phyloP scores from a whole-genome alignment of 2,888 invertebrate genomes.

The Norana najaformis region DNA sequence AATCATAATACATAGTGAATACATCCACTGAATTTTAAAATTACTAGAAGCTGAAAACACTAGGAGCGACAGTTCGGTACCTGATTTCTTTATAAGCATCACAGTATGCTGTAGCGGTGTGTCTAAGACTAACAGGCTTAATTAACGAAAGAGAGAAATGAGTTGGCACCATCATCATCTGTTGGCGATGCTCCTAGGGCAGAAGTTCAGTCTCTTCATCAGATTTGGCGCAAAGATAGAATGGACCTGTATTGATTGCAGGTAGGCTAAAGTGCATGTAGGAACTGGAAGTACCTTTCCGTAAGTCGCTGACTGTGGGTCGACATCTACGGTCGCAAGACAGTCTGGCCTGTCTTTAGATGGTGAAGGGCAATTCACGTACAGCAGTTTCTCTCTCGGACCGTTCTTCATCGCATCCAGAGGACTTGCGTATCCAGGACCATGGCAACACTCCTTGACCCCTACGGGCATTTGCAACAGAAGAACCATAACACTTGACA shows the following conservation, averaged over 20 bases:
- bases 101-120: too few relatives aligned
- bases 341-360: constrained; percentile 76
- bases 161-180: too few relatives aligned
- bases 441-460: background rate
- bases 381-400: constrained; percentile 81
- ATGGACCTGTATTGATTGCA: too few relatives aligned
- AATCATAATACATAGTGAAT: too few relatives aligned
- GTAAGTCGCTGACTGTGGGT: constrained; percentile 82
- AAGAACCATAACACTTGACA: background rate
- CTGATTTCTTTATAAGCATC: too few relatives aligned
- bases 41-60: too few relatives aligned
- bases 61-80: too few relatives aligned
- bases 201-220: background rate
- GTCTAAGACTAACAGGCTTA: too few relatives aligned
- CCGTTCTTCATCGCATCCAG: constrained; percentile 78
- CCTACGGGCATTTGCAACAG: background rate
- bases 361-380: constrained; percentile 73
- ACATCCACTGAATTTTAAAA: too few relatives aligned
- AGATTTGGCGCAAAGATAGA: too few relatives aligned
- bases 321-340: constrained; percentile 88
- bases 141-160: too few relatives aligned
- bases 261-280: background rate
- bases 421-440: constrained; percentile 64
- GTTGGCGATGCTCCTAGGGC: too few relatives aligned
- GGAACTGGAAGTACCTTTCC: constrained; percentile 70